A percentile compares a stretch with the other conserved stretches of the same genome.
These are phyloP conservation scores for Piscicola geometra DNA, from an alignment of 2,888 invertebrate species.

Conservation along the genomic window DNA sequence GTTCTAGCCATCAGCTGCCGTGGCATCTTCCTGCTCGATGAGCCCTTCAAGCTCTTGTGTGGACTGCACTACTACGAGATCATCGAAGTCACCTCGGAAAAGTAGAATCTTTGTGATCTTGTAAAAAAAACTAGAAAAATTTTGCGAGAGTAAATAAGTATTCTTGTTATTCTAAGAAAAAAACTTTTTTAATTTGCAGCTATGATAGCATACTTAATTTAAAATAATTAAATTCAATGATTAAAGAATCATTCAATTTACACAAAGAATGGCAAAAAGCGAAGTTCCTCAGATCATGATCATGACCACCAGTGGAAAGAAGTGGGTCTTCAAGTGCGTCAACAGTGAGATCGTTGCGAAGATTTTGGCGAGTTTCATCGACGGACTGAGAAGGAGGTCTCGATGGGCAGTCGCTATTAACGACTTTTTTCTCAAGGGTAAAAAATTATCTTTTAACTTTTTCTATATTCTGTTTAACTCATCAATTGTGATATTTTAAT, in stretches of 20 bases:
- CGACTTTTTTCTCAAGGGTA: conserved; percentile 43
- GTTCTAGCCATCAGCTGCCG: conserved; percentile 43
- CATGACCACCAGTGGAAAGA: conserved; percentile 43
- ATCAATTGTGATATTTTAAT: not conserved
- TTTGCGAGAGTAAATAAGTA: too few relatives aligned
- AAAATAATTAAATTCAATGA: not conserved
- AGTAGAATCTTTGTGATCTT: conserved; percentile 35
- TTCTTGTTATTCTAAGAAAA: too few relatives aligned
- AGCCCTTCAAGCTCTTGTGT: conserved; percentile 41
- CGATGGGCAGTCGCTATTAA: conserved; percentile 43
- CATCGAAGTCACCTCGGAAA: conserved; percentile 42
- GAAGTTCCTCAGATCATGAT: too few relatives aligned
- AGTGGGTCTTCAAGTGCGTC: conserved; percentile 43
- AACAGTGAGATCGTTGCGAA: conserved; percentile 43
- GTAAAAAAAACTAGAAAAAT: too few relatives aligned
- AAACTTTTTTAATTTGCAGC: too few relatives aligned
- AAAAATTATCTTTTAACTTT: too few relatives aligned
- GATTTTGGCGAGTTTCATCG: conserved; percentile 43
- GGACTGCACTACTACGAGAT: conserved; percentile 42
- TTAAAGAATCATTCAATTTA: conserved; percentile 10
- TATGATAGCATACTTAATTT: not conserved
- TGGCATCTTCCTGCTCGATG: conserved; percentile 44
- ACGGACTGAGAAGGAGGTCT: conserved; percentile 43
- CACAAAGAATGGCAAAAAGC: too few relatives aligned
- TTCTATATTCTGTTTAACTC: not conserved